Evolutionary conservation across 2,797 vertebrate species (phyloP).

Genomic region (Sylvia borin): DNA sequence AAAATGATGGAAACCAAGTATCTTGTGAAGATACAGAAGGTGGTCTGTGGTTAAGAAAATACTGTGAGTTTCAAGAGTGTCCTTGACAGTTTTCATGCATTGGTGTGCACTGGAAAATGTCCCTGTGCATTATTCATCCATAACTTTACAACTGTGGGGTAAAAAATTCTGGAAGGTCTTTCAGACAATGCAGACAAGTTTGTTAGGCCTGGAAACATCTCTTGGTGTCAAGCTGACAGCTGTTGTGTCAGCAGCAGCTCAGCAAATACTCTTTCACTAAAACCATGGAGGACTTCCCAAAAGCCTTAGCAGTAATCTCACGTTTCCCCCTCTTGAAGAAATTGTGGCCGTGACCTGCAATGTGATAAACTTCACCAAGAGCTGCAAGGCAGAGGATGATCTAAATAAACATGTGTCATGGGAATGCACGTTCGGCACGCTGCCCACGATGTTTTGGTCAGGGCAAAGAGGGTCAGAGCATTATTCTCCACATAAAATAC

Average conservation of each 20-base stretch:
- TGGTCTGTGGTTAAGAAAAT: background rate
- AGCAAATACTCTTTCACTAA: background rate
- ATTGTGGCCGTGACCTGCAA: background rate
- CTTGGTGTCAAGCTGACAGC: background rate
- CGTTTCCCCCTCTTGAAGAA: background rate
- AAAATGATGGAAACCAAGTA: background rate
- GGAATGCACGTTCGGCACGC: fast-evolving
- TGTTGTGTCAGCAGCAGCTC: background rate
- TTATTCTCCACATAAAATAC: background rate
- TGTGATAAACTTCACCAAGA: background rate
- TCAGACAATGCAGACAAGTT: background rate
- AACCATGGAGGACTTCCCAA: background rate
- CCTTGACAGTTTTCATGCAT: background rate
- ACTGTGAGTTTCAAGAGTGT: background rate
- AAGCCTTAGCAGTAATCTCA: background rate
- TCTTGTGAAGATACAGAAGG: background rate
- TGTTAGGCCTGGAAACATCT: background rate
- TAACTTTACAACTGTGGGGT: background rate
- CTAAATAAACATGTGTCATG: background rate
- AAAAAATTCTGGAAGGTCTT: background rate
- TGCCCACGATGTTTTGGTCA: background rate
- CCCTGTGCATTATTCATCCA: background rate
- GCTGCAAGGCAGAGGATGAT: background rate
- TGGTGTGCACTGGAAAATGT: background rate
- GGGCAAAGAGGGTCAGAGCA: background rate